A percentile compares a stretch with the other conserved stretches of the same genome.
These are phyloP conservation scores for Tragelaphus oryx DNA, from an alignment of 2,797 vertebrate genomes.

Conservation along the genomic window DNA sequence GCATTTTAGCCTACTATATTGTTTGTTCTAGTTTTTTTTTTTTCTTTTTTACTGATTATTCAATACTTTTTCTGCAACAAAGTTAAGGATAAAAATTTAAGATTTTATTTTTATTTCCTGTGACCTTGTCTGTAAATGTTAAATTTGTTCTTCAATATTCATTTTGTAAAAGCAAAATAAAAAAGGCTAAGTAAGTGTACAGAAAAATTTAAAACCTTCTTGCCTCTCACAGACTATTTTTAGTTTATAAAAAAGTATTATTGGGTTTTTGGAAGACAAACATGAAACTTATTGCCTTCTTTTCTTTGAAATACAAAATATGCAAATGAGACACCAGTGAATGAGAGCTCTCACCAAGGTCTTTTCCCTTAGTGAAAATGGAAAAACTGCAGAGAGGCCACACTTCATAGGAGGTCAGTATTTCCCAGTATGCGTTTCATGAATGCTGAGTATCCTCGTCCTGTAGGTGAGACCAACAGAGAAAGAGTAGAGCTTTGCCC, in stretches of 20 bases:
- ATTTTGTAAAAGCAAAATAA: conserved; percentile 32
- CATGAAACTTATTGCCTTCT: background rate
- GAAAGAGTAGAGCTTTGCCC: background rate
- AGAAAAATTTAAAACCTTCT: conserved; percentile 17
- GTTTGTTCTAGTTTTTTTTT: background rate
- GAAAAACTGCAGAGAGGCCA: background rate
- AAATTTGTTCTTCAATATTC: background rate
- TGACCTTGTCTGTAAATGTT: background rate
- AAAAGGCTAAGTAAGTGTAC: background rate
- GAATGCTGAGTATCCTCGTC: background rate
- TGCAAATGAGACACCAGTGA: background rate
- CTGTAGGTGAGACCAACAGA: background rate
- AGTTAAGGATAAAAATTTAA: background rate
- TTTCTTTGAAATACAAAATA: conserved; percentile 26
- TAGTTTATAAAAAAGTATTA: background rate
- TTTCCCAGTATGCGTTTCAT: background rate
- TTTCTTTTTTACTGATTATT: background rate
- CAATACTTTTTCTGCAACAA: background rate
- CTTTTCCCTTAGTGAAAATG: background rate
- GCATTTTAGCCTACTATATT: background rate
- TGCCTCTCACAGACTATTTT: background rate
- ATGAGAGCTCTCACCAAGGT: background rate
- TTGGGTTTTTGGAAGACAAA: background rate
- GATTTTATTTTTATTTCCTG: conserved; percentile 29
- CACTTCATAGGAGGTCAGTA: background rate